Conservation (phyloP, 2,797 vertebrate species). For the Rhabdophis nuchalis region DNA sequence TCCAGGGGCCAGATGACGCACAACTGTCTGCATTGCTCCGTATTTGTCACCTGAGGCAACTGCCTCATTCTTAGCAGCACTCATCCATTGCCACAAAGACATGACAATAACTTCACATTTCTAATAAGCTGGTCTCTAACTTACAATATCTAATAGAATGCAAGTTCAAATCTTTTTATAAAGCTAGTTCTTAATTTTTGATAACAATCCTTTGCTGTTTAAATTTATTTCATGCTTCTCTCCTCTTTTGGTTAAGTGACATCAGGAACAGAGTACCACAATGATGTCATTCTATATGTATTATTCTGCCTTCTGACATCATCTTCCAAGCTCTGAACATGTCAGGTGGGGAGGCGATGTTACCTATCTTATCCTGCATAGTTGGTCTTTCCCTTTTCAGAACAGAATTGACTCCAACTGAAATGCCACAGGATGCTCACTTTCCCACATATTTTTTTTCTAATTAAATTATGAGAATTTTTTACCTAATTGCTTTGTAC, state of each 20-base stretch:
- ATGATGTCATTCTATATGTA: background rate
- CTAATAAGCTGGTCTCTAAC: background rate
- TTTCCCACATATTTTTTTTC: background rate
- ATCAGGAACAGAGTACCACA: background rate
- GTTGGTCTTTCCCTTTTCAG: background rate
- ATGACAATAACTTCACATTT: background rate
- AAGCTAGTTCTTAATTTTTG: background rate
- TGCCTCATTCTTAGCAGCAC: background rate
- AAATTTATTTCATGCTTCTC: background rate
- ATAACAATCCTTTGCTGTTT: background rate
- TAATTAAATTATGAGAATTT: background rate
- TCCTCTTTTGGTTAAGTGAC: background rate
- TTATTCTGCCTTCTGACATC: background rate
- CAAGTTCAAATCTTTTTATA: background rate
- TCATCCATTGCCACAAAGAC: background rate
- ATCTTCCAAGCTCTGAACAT: background rate
- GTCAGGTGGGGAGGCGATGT: background rate
- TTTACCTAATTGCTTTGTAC: slow-evolving; percentile 7
- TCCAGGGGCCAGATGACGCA: background rate
- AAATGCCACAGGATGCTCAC: too few species aligned
- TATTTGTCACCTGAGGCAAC: background rate
- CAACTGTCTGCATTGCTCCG: background rate
- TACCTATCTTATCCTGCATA: background rate
- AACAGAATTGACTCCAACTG: background rate
- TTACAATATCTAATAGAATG: background rate